These are phyloP conservation scores for Colossoma macropomum DNA, from an alignment of 2,113 vertebrate genomes.

Conservation along the genomic window DNA sequence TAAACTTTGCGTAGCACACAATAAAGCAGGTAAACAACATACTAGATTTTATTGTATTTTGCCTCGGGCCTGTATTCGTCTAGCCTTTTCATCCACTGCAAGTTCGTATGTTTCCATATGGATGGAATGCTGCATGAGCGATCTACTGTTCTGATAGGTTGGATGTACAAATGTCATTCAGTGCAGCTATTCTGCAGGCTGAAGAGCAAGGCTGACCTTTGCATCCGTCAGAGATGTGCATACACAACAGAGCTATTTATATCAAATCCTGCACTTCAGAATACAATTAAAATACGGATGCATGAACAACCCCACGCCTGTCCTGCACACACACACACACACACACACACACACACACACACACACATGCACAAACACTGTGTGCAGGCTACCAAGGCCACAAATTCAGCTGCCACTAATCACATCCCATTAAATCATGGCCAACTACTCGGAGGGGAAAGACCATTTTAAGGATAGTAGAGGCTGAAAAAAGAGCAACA, in stretches of 20 bases:
- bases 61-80: not conserved
- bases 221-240: slow-evolving; percentile 23
- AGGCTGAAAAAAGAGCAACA: not conserved
- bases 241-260: slow-evolving; percentile 45
- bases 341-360: not conserved
- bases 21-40: not conserved
- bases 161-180: slow-evolving; percentile 12
- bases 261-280: slow-evolving; percentile 44
- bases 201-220: not conserved
- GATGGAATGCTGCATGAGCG: not conserved
- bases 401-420: slow-evolving; percentile 30
- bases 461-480: not conserved
- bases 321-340: slow-evolving; percentile 20
- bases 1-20: not conserved
- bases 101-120: not conserved
- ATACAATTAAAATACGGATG: slow-evolving; percentile 54
- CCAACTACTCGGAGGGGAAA: not conserved
- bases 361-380: not conserved
- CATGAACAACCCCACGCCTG: slow-evolving; percentile 40
- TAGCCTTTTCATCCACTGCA: not conserved
- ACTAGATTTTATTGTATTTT: not conserved
- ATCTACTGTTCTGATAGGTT: not conserved
- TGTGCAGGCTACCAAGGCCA: not conserved
- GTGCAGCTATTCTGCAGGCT: not conserved
- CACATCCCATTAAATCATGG: slow-evolving; percentile 41